phyloP scores from a whole-genome alignment of 2,888 invertebrate species.

The Pharmacophagus antenor region DNA sequence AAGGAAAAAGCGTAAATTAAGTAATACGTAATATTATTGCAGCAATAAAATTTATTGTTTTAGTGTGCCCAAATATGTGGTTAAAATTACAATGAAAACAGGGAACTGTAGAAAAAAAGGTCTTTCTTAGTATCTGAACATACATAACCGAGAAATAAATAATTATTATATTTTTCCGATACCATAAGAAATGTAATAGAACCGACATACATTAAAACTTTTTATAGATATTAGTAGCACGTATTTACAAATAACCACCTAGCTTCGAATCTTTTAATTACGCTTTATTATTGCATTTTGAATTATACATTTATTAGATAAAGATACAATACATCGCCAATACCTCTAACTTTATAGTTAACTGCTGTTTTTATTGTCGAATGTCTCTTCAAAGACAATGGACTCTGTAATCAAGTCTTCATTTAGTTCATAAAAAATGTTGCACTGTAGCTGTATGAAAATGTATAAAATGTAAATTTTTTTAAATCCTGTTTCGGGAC shows the following conservation, averaged over 20 bases:
- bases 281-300: conserved; percentile 11
- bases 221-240: too few species aligned
- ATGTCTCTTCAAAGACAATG: conserved; percentile 16
- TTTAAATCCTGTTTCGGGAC: too few species aligned
- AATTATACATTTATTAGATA: conserved; percentile 15
- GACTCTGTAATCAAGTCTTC: conserved; percentile 12
- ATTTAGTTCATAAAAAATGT: conserved; percentile 1
- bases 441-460: too few species aligned
- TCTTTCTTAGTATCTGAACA: neutral
- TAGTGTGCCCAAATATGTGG: conserved; percentile 6
- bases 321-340: conserved; percentile 14
- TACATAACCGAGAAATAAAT: neutral
- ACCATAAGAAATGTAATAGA: too few species aligned
- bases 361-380: conserved; percentile 23
- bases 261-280: neutral
- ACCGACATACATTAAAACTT: too few species aligned
- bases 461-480: too few species aligned
- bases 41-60: conserved; percentile 6
- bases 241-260: neutral
- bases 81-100: conserved; percentile 3
- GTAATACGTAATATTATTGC: conserved; percentile 5
- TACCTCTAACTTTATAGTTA: conserved; percentile 8
- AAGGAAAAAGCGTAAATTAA: neutral
- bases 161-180: too few species aligned
- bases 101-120: neutral